phyloP scores from a whole-genome alignment of 2,888 invertebrate species.

The Luperina testacea region DNA sequence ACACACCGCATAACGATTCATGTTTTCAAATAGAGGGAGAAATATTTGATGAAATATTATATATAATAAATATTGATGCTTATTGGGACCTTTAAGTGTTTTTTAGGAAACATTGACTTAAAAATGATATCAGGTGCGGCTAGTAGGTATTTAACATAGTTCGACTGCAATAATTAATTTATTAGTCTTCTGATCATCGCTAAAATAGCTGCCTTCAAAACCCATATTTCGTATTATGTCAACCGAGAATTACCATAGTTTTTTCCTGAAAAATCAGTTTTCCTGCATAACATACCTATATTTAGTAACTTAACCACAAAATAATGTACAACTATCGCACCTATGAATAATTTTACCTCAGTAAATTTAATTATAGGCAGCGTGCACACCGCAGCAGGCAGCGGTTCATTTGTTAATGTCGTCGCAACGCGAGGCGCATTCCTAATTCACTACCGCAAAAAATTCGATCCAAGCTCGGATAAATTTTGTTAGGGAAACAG shows the following conservation, averaged over 20 bases:
- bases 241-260: background rate
- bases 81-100: background rate
- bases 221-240: background rate
- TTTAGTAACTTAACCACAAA: slow-evolving; percentile 28
- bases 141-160: no score
- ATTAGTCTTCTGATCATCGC: background rate
- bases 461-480: slow-evolving; percentile 37
- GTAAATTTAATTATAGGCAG: slow-evolving; percentile 61
- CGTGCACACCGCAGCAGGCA: slow-evolving; percentile 48
- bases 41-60: no score
- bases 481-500: slow-evolving; percentile 46
- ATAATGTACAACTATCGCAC: slow-evolving; percentile 22
- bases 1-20: slow-evolving; percentile 33
- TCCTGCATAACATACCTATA: background rate
- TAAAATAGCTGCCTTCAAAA: background rate
- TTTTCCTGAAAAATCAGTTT: background rate
- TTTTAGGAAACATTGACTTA: slow-evolving; percentile 7
- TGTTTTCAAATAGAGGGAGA: slow-evolving; percentile 22
- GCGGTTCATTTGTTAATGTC: slow-evolving; percentile 64
- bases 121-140: background rate
- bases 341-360: slow-evolving; percentile 56
- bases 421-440: slow-evolving; percentile 54
- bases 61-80: slow-evolving; percentile 14
- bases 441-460: slow-evolving; percentile 59
- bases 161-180: background rate